These are phyloP conservation scores for Gastrophysa polygoni DNA, from an alignment of 2,888 invertebrate species.

Conservation along the genomic window DNA sequence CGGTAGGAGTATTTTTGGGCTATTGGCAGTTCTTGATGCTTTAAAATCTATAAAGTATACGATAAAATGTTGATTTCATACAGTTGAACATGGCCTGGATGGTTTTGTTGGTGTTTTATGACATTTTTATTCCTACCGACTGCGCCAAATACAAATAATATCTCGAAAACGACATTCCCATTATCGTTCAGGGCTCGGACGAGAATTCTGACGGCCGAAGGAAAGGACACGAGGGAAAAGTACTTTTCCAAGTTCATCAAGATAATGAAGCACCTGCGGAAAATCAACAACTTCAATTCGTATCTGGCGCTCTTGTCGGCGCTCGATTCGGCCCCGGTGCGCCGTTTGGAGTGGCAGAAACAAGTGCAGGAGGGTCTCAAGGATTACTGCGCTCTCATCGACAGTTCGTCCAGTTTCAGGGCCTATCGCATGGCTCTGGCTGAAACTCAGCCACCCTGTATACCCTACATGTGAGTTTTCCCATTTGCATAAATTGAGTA, in stretches of 20 bases:
- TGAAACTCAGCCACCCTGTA: slow-evolving; percentile 96
- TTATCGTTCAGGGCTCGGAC: slow-evolving; percentile 89
- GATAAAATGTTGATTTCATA: no score
- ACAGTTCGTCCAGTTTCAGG: slow-evolving; percentile 96
- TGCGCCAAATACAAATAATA: no score
- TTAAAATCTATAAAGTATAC: no score
- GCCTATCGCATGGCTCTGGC: slow-evolving; percentile 94
- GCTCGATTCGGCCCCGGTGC: slow-evolving; percentile 92
- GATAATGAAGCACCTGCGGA: slow-evolving; percentile 96
- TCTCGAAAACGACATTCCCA: no score
- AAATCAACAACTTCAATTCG: slow-evolving; percentile 98
- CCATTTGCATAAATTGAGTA: no score
- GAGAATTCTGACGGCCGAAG: slow-evolving; percentile 89
- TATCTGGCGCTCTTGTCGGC: slow-evolving; percentile 96
- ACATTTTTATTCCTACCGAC: no score
- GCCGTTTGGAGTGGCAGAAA: slow-evolving; percentile 92
- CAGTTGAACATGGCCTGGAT: no score
- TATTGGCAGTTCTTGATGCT: no score
- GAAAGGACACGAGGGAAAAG: slow-evolving; percentile 89
- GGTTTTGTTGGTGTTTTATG: no score
- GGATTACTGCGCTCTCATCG: slow-evolving; percentile 95
- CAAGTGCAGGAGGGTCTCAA: slow-evolving; percentile 89
- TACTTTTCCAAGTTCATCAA: slow-evolving; percentile 96
- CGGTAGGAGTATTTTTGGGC: no score
- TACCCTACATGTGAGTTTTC: slow-evolving; percentile 99